phyloP scores from a whole-genome alignment of 2,797 vertebrate genomes.

The Enteromius fasciolatus region DNA sequence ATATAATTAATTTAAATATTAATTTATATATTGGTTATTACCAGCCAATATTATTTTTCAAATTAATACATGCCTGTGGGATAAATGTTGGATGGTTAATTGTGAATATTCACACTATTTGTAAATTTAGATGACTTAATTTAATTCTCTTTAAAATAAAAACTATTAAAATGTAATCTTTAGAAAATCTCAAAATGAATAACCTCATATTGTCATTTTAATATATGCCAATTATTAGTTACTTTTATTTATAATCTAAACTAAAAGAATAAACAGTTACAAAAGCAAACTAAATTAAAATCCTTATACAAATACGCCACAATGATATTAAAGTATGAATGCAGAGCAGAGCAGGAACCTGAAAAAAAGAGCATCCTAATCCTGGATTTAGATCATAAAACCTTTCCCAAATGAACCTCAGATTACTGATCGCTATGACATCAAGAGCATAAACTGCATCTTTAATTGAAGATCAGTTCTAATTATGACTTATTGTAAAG shows the following conservation, averaged over 20 bases:
- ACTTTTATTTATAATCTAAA: too few relatives aligned
- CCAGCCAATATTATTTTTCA: too few relatives aligned
- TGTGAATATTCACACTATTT: neutral
- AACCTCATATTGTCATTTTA: neutral
- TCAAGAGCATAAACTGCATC: neutral
- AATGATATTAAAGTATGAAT: neutral
- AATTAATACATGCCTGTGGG: too few relatives aligned
- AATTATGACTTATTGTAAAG: neutral
- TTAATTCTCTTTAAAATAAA: neutral
- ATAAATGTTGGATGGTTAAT: too few relatives aligned
- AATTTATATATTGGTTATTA: too few relatives aligned
- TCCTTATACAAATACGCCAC: neutral
- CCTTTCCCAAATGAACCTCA: slow-evolving; percentile 8
- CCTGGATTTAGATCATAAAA: neutral
- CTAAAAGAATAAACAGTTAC: neutral
- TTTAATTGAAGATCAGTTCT: neutral
- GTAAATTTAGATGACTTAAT: neutral
- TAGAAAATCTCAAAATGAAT: neutral
- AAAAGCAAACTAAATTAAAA: neutral
- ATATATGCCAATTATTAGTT: neutral
- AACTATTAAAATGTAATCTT: neutral
- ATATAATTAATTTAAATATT: too few relatives aligned
- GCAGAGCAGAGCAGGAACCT: neutral
- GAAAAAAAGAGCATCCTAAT: neutral
- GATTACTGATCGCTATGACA: slow-evolving; percentile 9